Conservation (phyloP, 2,797 vertebrate species). For the Lerista edwardsae region DNA sequence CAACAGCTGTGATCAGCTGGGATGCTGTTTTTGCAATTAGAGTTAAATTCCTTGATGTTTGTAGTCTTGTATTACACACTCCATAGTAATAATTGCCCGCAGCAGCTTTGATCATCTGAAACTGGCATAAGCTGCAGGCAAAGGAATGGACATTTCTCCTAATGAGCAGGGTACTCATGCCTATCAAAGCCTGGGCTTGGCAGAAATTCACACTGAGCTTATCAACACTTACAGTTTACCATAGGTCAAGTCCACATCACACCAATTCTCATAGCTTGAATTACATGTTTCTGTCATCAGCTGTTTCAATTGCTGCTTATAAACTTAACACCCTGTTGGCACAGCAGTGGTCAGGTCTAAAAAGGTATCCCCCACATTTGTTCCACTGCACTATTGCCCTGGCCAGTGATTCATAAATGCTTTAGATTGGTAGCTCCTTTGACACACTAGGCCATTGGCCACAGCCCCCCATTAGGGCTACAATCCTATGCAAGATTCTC, state of each 20-base stretch:
- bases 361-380: neutral
- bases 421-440: too few relatives aligned
- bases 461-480: too few relatives aligned
- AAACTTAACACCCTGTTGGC: neutral
- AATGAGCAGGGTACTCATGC: neutral
- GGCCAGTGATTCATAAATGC: too few relatives aligned
- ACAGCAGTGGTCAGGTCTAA: neutral
- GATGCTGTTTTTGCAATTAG: neutral
- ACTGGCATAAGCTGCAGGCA: neutral
- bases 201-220: neutral
- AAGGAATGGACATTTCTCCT: neutral
- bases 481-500: too few relatives aligned
- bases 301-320: neutral
- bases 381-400: neutral
- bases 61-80: neutral
- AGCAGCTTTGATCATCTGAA: neutral
- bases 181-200: neutral
- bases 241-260: neutral
- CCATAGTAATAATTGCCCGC: neutral
- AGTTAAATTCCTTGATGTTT: neutral
- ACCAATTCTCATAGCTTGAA: neutral
- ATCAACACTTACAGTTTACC: neutral
- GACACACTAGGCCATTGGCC: too few relatives aligned
- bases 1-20: neutral
- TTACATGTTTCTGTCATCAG: neutral